Percentiles rank a stretch among this genome's conserved stretches.
Conservation (phyloP, 2,888 invertebrate genomes). For the Daptonema setosum region DNA sequence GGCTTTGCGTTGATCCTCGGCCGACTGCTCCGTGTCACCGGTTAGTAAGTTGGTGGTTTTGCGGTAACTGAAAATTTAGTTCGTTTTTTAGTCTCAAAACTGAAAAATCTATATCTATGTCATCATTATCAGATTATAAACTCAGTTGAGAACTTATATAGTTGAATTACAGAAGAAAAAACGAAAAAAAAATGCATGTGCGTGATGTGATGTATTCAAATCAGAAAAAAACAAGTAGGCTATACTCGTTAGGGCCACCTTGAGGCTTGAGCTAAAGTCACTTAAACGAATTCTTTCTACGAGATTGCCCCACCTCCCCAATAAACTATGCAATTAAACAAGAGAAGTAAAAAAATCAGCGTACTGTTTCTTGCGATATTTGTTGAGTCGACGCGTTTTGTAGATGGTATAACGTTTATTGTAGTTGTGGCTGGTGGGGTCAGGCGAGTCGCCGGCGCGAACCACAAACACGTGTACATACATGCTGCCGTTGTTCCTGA, state of each 20-base stretch:
- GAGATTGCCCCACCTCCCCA: not conserved
- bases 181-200: no score
- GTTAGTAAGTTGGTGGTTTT: conserved; percentile 82
- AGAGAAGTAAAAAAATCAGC: no score
- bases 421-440: conserved; percentile 37
- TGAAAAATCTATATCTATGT: no score
- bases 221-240: no score
- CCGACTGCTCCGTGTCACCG: conserved; percentile 38
- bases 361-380: conserved; percentile 56
- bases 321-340: not conserved
- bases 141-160: no score
- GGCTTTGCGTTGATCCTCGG: conserved; percentile 37
- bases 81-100: no score
- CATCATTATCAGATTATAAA: no score
- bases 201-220: no score
- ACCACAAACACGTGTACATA: conserved; percentile 75
- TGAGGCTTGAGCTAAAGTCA: no score
- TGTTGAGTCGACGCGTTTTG: conserved; percentile 42
- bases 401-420: conserved; percentile 14
- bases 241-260: no score
- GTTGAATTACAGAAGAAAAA: no score
- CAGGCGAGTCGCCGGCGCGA: conserved; percentile 53
- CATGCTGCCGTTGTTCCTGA: conserved; percentile 70
- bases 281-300: not conserved
- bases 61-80: conserved; percentile 36